phyloP scores from a whole-genome alignment of 2,888 invertebrate genomes.

The Metopia argyrocephala region DNA sequence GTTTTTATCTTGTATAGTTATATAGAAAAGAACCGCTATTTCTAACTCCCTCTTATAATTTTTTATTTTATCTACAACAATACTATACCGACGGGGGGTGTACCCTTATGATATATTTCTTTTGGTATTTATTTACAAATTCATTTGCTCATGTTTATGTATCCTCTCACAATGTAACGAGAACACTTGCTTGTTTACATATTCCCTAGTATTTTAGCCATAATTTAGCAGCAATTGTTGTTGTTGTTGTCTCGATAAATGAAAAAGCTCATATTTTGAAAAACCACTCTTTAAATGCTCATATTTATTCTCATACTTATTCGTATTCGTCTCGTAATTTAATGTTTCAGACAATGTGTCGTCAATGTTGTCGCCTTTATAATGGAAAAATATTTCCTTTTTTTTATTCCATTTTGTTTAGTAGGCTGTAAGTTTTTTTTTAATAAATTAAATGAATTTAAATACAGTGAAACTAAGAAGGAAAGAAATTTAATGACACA shows the following conservation, averaged over 20 bases:
- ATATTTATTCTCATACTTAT: background rate
- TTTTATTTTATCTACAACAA: background rate
- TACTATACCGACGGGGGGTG: background rate
- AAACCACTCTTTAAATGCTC: background rate
- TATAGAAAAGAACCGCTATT: background rate
- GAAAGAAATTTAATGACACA: no score
- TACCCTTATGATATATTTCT: no score
- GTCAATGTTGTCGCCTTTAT: background rate
- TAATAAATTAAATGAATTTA: no score
- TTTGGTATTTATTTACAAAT: background rate
- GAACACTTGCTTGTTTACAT: background rate
- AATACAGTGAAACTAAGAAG: no score
- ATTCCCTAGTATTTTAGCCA: background rate
- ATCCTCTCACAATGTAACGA: background rate
- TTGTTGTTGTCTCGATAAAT: constrained; percentile 29
- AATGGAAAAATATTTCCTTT: no score
- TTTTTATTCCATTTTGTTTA: background rate
- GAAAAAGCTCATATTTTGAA: no score
- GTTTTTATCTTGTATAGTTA: background rate
- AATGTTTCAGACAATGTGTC: constrained; percentile 56
- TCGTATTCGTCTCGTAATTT: constrained; percentile 13
- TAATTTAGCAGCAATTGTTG: background rate
- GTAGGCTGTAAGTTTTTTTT: background rate
- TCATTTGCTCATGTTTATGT: background rate
- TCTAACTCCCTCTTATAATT: background rate